Evolutionary conservation across 2,797 vertebrate genomes (phyloP), one percentile per base, ranked within the genome.

Genomic region (Megaceryle alcyon): DNA sequence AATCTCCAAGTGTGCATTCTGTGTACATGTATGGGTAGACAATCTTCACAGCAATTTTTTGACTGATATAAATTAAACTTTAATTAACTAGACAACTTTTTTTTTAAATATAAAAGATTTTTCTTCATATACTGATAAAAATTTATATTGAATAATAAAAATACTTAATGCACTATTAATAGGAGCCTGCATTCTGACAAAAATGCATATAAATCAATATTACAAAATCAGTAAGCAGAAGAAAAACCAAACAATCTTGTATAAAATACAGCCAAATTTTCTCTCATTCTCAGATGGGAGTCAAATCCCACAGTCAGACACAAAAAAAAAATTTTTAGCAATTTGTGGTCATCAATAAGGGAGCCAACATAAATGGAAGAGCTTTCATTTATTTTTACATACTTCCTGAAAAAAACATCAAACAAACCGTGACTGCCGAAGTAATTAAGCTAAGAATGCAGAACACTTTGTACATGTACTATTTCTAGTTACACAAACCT

Each of bases 361-460:
- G 82, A 83, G 26, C 33, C 43, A 72, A 22, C 18, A 33, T 13
- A 82, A 92, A 72, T 66, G 25, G 21, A 77, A 82, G 26, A 41
- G 7, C 85, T 89, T 39, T 78, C 44, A 31, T 48, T 78, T 86
- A 81, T 92, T 91, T 93, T 75, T 46, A 46, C 46, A 66, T 15
- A 18, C 7, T 22, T 20, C 63, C 65, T 65, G 59, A 90, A 94
- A 95, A 95, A 37, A 61, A 14, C 35, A 84, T 49, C 59, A 89
- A 59, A 23, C 48, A 92, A 96, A 56, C 37, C 61, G 41, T 82
- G 69, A 53, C 46, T 66, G 80, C 66, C 82, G 94, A 77, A 83
- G 61, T 72, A 91, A 92, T 77, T 94, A 92, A 94, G 37, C 26
- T 41, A 92, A 83, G 65, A 37, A 75, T 20, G 79, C 76, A 92